A percentile compares a stretch with the other conserved stretches of the same genome.
phyloP scores from a whole-genome alignment of 2,888 invertebrate species.

The Monoplex corrugatus region DNA sequence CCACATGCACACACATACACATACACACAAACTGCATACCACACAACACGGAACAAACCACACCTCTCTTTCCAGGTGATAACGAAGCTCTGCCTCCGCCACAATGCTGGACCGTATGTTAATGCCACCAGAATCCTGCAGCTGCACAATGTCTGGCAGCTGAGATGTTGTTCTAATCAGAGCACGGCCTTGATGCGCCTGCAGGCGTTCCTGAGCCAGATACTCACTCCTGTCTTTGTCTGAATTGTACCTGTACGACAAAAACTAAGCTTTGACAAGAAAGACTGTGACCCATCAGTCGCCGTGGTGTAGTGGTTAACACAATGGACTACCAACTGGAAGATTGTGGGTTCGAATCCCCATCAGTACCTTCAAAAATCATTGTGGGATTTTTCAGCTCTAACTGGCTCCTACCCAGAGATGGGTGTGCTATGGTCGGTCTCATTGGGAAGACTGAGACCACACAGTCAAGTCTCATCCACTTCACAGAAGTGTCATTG shows the following conservation, averaged over 20 bases:
- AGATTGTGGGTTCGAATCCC: no score
- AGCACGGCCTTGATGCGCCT: slow-evolving; percentile 60
- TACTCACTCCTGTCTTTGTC: slow-evolving; percentile 71
- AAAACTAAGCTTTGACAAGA: background rate
- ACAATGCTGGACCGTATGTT: slow-evolving; percentile 67
- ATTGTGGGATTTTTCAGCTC: no score
- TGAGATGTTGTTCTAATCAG: slow-evolving; percentile 58
- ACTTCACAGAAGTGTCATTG: no score
- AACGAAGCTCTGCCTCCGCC: slow-evolving; percentile 69
- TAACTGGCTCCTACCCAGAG: no score
- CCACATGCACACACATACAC: background rate
- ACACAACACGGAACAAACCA: slow-evolving; percentile 12
- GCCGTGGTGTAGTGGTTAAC: no score
- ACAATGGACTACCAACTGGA: no score
- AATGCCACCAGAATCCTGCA: slow-evolving; percentile 58
- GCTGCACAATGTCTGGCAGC: slow-evolving; percentile 56
- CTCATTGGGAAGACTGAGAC: no score
- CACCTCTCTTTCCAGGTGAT: slow-evolving; percentile 75
- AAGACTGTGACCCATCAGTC: no score
- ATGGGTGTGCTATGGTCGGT: no score
- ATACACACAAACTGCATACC: background rate
- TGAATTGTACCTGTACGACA: slow-evolving; percentile 62
- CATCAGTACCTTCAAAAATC: no score
- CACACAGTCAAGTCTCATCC: no score
- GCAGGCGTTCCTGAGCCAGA: slow-evolving; percentile 65